These are phyloP conservation scores for Troides oblongomaculatus DNA, from an alignment of 2,888 invertebrate genomes.

Conservation along the genomic window DNA sequence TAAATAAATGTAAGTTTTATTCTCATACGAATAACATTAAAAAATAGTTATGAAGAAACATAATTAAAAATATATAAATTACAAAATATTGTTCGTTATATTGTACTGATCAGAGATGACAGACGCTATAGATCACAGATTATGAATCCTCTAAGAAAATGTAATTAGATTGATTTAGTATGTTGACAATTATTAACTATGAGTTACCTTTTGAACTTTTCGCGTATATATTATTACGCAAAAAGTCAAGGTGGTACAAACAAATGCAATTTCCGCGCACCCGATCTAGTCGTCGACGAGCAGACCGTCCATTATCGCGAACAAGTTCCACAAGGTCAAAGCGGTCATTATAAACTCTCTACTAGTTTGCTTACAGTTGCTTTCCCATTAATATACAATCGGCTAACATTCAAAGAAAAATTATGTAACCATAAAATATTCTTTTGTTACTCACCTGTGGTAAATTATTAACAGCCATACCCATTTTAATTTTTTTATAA, in stretches of 20 bases:
- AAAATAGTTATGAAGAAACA: too few species aligned
- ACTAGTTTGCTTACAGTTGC: conserved; percentile 54
- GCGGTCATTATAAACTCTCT: conserved; percentile 75
- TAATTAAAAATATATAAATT: too few species aligned
- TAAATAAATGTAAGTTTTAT: too few species aligned
- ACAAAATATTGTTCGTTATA: too few species aligned
- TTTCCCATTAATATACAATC: conserved; percentile 68
- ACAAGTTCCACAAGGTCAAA: conserved; percentile 79
- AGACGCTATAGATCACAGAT: too few species aligned
- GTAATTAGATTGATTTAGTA: not conserved
- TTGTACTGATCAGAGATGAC: too few species aligned
- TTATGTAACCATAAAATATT: conserved; percentile 35
- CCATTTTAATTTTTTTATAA: conserved; percentile 57
- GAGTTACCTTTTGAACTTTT: conserved; percentile 1
- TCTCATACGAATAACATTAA: too few species aligned
- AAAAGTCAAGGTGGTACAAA: conserved; percentile 26
- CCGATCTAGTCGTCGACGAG: conserved; percentile 47
- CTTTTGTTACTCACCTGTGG: conserved; percentile 59
- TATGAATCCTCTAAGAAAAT: too few species aligned
- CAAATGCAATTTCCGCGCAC: conserved; percentile 51
- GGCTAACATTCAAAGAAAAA: conserved; percentile 44
- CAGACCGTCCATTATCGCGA: conserved; percentile 69
- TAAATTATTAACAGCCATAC: conserved; percentile 70
- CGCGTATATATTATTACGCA: not conserved
- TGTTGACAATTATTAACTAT: not conserved